Conservation (phyloP, 1,140 invertebrate species). For the Druon quercuslanigerum region DNA sequence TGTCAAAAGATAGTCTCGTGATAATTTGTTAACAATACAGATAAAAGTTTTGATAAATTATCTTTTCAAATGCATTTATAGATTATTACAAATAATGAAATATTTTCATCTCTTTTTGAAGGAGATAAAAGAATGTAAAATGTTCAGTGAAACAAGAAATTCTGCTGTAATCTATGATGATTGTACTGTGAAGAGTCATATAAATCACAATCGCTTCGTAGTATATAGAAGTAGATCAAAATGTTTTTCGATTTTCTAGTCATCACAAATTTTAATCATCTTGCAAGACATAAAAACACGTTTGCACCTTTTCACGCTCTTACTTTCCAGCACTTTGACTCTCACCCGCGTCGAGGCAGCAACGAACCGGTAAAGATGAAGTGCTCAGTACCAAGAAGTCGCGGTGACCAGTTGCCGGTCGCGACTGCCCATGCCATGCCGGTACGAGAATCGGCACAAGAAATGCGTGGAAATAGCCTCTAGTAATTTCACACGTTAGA, state of each 20-base stretch:
- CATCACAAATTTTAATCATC: slow-evolving; percentile 1
- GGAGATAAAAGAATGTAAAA: too few species aligned
- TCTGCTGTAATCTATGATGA: neutral
- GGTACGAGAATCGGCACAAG: slow-evolving; percentile 36
- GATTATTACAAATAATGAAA: too few species aligned
- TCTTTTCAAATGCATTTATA: too few species aligned
- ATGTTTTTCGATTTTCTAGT: slow-evolving; percentile 16
- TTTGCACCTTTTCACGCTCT: slow-evolving; percentile 21
- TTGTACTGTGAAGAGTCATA: neutral
- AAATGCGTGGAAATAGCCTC: slow-evolving; percentile 49
- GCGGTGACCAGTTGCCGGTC: slow-evolving; percentile 39
- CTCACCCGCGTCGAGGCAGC: slow-evolving; percentile 20
- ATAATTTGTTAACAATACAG: too few species aligned
- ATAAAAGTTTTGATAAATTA: too few species aligned
- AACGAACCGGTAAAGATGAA: slow-evolving; percentile 13
- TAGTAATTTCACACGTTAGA: slow-evolving; percentile 56
- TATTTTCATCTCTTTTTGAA: too few species aligned
- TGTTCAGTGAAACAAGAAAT: too few species aligned
- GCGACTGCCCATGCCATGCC: slow-evolving; percentile 10
- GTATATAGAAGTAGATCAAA: neutral
- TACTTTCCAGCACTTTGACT: slow-evolving; percentile 14
- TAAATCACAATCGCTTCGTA: neutral
- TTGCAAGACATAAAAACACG: slow-evolving; percentile 13
- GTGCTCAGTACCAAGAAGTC: slow-evolving; percentile 27
- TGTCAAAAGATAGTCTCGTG: too few species aligned